Evolutionary conservation across 2,888 invertebrate species (phyloP), one percentile per base, ranked within the genome.

Genomic region (Sarcophaga carnaria): DNA sequence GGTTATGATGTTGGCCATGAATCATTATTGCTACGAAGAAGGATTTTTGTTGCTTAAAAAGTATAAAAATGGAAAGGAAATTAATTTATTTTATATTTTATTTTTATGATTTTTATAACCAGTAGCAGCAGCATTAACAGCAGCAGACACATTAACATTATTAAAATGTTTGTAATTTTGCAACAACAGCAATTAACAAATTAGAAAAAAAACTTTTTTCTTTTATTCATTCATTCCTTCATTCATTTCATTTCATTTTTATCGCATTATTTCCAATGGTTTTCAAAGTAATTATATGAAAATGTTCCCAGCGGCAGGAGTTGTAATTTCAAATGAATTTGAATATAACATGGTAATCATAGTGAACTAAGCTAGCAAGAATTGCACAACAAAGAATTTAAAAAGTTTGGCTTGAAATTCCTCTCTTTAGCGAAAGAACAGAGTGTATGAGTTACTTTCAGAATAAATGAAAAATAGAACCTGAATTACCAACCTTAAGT

Each of bases 141-240:
- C n/a, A 67, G 60, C 71, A 84, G 84, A 87, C 79, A 79, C 84
- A 87, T 87, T 87, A 87, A 79, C 60, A 72, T 84, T 54, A 87
- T 84, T 87, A 84, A 84, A 86, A 86, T 67, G 27, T 75, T 11
- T 70, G 14, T 76, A 71, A 71, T 76, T 66, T 60, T 54, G 69
- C 27, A 54, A 17, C 66, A 49, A 17, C 66, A 49, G 27, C 78
- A 83, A 83, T 83, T 83, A 78, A 72, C 72, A 83, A 78, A 78
- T 83, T 78, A 78, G 37, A 83, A 83, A 78, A 37, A 37, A 37
- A 37, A 1, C 37, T 10, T 37, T 8, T 8, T 10, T 37, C 37
- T 3, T 37, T 37, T 10, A 37, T 37, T 37, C 37, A 27, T 27
- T 27, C 6, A 37, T 10, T 45, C 17, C 45, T 72, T 62, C 22